Conservation (phyloP, 1,140 invertebrate genomes). For the Chrysoperla carnea region DNA sequence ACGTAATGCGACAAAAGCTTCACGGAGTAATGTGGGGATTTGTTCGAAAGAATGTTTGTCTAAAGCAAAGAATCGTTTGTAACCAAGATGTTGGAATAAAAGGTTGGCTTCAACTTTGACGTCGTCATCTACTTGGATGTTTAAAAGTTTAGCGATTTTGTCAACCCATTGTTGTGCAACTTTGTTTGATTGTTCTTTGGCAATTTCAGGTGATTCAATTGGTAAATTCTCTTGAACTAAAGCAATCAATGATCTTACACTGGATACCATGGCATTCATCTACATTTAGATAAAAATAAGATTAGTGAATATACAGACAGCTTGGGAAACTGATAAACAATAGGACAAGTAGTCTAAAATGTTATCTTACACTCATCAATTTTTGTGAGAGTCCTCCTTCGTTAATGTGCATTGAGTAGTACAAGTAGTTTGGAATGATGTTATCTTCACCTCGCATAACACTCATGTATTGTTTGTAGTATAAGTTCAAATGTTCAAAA, state of each 20-base stretch:
- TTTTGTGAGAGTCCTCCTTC: slow-evolving; percentile 21
- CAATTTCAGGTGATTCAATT: too few species aligned
- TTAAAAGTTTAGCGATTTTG: slow-evolving; percentile 33
- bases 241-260: slow-evolving; percentile 9
- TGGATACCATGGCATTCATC: slow-evolving; percentile 27
- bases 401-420: slow-evolving; percentile 18
- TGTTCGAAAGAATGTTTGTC: slow-evolving; percentile 32
- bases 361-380: slow-evolving; percentile 7
- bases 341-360: neutral
- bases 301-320: slow-evolving; percentile 1
- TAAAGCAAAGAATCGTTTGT: slow-evolving; percentile 29
- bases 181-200: slow-evolving; percentile 10
- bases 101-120: slow-evolving; percentile 37
- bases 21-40: slow-evolving; percentile 20
- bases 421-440: slow-evolving; percentile 27
- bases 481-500: slow-evolving; percentile 24
- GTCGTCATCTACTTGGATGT: slow-evolving; percentile 28
- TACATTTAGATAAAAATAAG: neutral
- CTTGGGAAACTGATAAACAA: neutral
- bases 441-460: slow-evolving; percentile 35
- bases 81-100: slow-evolving; percentile 21
- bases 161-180: slow-evolving; percentile 14
- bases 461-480: slow-evolving; percentile 19
- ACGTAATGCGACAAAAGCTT: slow-evolving; percentile 20
- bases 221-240: too few species aligned